These are phyloP conservation scores for Corythornis leucogaster DNA, from an alignment of 2,797 vertebrate genomes.

Conservation along the genomic window DNA sequence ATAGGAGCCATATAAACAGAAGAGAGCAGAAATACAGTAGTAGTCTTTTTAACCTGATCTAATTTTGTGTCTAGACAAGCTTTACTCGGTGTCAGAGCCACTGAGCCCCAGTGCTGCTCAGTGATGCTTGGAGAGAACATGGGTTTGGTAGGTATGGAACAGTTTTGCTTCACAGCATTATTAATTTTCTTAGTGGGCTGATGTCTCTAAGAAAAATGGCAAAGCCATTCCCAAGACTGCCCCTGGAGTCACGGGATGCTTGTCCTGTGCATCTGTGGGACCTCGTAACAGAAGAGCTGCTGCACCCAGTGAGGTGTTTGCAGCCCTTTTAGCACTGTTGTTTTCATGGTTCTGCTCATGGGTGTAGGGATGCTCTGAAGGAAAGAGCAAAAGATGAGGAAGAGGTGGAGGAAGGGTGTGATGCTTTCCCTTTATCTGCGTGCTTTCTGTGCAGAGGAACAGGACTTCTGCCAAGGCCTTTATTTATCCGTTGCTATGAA, in stretches of 20 bases:
- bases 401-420: not conserved
- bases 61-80: slow-evolving; percentile 45
- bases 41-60: slow-evolving; percentile 1
- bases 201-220: not conserved
- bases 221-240: not conserved
- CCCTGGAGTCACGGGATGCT: not conserved
- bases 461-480: slow-evolving; percentile 11
- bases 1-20: slow-evolving; percentile 50
- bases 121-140: not conserved
- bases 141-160: not conserved
- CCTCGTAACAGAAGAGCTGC: not conserved
- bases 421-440: not conserved
- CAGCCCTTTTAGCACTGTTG: not conserved
- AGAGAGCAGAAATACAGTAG: slow-evolving; percentile 38
- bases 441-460: slow-evolving; percentile 26
- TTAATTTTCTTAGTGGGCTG: not conserved
- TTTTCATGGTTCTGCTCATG: not conserved
- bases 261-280: not conserved
- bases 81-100: not conserved
- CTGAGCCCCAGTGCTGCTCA: not conserved
- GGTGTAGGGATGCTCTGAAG: not conserved
- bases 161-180: not conserved
- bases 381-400: not conserved
- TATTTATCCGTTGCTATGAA: slow-evolving; percentile 55
- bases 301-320: rapidly evolving